Conservation (phyloP, 2,113 vertebrate genomes). For the Seriola aureovittata region DNA sequence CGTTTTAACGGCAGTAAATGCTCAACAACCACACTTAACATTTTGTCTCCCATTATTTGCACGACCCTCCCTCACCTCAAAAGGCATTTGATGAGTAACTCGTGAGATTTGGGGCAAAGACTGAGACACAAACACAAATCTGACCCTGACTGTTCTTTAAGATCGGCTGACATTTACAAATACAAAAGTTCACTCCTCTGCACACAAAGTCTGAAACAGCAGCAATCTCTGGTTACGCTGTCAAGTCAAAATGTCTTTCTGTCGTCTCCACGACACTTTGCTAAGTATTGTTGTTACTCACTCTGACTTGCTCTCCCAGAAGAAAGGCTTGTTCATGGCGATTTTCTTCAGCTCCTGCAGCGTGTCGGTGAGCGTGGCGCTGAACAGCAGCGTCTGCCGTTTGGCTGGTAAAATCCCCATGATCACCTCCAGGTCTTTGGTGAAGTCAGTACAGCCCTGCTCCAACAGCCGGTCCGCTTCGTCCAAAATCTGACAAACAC, state of each 20-base stretch:
- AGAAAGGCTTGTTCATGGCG: slow-evolving; percentile 93
- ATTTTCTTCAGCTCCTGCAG: slow-evolving; percentile 89
- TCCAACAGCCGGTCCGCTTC: slow-evolving; percentile 95
- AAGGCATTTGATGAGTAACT: not conserved
- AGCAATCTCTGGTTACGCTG: not conserved
- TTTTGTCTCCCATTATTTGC: not conserved
- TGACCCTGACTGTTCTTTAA: too few relatives aligned
- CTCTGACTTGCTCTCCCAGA: slow-evolving; percentile 93
- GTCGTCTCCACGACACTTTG: not conserved
- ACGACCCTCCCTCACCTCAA: not conserved
- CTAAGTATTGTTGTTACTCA: slow-evolving; percentile 72
- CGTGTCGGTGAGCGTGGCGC: slow-evolving; percentile 93
- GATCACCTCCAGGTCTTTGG: slow-evolving; percentile 91
- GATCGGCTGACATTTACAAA: too few relatives aligned
- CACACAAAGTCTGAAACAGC: not conserved
- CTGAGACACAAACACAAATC: too few relatives aligned
- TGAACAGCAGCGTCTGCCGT: slow-evolving; percentile 94
- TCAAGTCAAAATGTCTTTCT: not conserved
- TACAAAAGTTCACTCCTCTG: not conserved
- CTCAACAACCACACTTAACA: not conserved
- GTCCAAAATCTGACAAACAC: slow-evolving; percentile 89
- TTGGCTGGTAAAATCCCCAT: slow-evolving; percentile 82
- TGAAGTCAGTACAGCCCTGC: slow-evolving; percentile 94
- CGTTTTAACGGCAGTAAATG: not conserved
- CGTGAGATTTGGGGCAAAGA: not conserved